phyloP scores from a whole-genome alignment of 2,113 vertebrate genomes.

The Macroglossus sobrinus region DNA sequence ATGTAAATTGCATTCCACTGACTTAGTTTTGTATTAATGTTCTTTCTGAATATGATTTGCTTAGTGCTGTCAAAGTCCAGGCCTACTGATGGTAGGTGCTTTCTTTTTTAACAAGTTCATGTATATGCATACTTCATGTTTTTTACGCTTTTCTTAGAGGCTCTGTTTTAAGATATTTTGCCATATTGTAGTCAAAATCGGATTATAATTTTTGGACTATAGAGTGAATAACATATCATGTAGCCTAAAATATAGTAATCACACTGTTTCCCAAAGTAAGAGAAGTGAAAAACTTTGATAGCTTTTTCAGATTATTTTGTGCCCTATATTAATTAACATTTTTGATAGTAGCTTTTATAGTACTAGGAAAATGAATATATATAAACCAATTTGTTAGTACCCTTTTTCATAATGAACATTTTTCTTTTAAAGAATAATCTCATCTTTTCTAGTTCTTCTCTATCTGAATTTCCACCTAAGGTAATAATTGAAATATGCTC shows the following conservation, averaged over 20 bases:
- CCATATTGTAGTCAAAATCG: not conserved
- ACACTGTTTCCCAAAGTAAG: not conserved
- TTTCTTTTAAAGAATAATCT: not conserved
- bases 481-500: not conserved
- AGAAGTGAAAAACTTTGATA: not conserved
- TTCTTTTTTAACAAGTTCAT: not conserved
- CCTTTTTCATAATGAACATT: not conserved
- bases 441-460: not conserved
- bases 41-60: not conserved
- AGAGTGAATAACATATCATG: not conserved
- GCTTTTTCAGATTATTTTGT: not conserved
- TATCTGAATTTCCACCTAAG: not conserved
- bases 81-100: not conserved
- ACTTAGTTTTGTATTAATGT: not conserved
- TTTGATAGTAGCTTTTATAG: not conserved
- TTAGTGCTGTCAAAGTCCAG: not conserved
- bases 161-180: not conserved
- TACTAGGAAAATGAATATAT: not conserved
- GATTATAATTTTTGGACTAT: not conserved
- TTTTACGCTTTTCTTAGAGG: not conserved
- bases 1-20: not conserved
- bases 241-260: not conserved
- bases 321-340: not conserved
- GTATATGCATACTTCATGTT: not conserved
- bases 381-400: not conserved